Percentiles rank a stretch among this genome's conserved stretches.
Conservation (phyloP, 2,113 vertebrate genomes). For the Dromaius novaehollandiae region DNA sequence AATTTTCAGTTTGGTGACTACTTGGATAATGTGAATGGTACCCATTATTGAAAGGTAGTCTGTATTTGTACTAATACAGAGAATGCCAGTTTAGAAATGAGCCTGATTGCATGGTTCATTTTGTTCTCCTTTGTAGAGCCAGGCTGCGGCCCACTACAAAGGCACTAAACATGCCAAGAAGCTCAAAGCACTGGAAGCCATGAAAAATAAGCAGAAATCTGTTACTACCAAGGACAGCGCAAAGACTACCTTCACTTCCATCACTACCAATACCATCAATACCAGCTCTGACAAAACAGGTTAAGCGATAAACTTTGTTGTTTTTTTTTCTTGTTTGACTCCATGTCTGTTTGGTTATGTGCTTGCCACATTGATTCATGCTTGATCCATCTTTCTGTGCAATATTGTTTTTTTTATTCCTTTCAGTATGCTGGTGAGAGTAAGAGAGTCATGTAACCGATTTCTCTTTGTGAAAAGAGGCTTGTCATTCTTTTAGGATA, state of each 20-base stretch:
- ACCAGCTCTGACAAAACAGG: conserved; percentile 89
- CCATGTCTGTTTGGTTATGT: conserved; percentile 61
- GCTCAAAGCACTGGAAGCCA: conserved; percentile 95
- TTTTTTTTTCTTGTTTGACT: conserved; percentile 46
- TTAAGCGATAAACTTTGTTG: conserved; percentile 80
- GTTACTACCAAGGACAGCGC: conserved; percentile 86
- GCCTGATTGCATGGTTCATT: conserved; percentile 87
- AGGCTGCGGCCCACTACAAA: conserved; percentile 99
- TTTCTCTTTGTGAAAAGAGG: conserved; percentile 39
- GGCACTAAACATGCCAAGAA: conserved; percentile 99
- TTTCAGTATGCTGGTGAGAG: background rate
- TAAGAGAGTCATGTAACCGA: background rate
- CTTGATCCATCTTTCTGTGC: conserved; percentile 68
- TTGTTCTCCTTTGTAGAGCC: conserved; percentile 93
- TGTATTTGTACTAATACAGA: conserved; percentile 85
- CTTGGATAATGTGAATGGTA: conserved; percentile 69
- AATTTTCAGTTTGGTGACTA: conserved; percentile 24
- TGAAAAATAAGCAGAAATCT: conserved; percentile 95
- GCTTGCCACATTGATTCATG: conserved; percentile 63
- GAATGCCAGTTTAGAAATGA: conserved; percentile 82
- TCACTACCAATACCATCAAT: conserved; percentile 85
- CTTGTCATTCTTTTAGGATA: conserved; percentile 7
- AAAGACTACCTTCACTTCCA: conserved; percentile 88
- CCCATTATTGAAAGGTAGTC: conserved; percentile 82
- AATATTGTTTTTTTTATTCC: conserved; percentile 18